Evolutionary conservation across 2,888 invertebrate genomes (phyloP).

Genomic region (Lasius fuliginosus): DNA sequence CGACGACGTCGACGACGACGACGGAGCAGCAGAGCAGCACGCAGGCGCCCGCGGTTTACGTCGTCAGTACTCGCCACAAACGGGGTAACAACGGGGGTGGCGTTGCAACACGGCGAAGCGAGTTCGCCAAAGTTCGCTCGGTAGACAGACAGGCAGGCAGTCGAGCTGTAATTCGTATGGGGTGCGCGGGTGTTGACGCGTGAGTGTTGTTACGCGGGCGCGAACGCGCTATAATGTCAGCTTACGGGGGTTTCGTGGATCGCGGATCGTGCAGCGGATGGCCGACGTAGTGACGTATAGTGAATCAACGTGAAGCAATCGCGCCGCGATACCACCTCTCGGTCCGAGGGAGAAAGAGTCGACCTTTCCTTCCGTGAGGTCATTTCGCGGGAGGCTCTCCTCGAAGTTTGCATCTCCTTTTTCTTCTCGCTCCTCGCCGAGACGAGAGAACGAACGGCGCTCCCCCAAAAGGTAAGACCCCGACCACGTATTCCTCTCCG

Average conservation of each 20-base stretch:
- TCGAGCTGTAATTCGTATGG: constrained; percentile 52
- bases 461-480: constrained; percentile 58
- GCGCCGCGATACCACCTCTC: neutral
- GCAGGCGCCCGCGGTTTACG: constrained; percentile 65
- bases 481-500: constrained; percentile 17
- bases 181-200: constrained; percentile 59
- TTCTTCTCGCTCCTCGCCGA: neutral
- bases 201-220: constrained; percentile 68
- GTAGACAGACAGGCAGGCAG: constrained; percentile 15
- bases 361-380: neutral
- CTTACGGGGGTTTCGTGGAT: constrained; percentile 70
- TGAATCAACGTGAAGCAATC: neutral
- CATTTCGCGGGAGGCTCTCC: neutral
- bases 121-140: constrained; percentile 36
- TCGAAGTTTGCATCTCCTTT: neutral
- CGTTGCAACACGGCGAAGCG: constrained; percentile 32
- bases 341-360: neutral
- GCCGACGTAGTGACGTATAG: constrained; percentile 62
- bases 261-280: constrained; percentile 63
- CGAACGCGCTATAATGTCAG: constrained; percentile 80
- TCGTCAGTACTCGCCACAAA: constrained; percentile 63
- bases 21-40: constrained; percentile 33
- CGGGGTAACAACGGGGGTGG: constrained; percentile 57
- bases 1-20: neutral
- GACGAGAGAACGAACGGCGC: neutral